Evolutionary conservation across 2,113 vertebrate genomes (phyloP).

Genomic region (Sardina pilchardus): DNA sequence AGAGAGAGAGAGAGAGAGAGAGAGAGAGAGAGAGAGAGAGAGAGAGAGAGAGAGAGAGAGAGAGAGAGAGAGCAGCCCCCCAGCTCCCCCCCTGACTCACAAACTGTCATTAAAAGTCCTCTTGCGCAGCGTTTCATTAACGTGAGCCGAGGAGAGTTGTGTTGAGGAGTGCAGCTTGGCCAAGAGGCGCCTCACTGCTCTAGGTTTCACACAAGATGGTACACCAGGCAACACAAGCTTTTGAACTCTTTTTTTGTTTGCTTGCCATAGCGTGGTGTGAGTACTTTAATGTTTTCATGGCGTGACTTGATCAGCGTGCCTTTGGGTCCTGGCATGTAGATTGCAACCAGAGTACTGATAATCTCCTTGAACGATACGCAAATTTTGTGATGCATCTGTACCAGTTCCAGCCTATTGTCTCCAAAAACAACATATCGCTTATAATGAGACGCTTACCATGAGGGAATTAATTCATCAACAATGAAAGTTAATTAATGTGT

Average conservation of each 20-base stretch:
- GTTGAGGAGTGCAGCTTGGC: background rate
- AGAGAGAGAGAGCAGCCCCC: background rate
- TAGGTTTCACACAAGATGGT: background rate
- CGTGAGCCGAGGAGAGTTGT: background rate
- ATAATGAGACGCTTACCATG: background rate
- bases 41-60: too few species aligned
- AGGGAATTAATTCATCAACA: background rate
- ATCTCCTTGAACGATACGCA: conserved; percentile 21
- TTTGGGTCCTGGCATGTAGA: background rate
- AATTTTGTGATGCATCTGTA: conserved; percentile 35
- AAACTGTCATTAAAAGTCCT: conserved; percentile 10
- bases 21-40: too few species aligned
- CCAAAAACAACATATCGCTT: conserved; percentile 51
- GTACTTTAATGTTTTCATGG: conserved; percentile 24
- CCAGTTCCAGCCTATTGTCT: conserved; percentile 33
- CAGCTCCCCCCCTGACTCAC: background rate
- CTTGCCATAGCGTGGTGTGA: conserved; percentile 19
- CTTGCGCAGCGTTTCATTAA: background rate
- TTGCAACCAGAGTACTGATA: conserved; percentile 30
- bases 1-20: too few species aligned
- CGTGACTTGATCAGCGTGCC: conserved; percentile 23
- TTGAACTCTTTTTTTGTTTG: conserved; percentile 30
- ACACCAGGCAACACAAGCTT: background rate
- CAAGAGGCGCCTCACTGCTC: background rate
- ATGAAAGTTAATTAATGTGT: conserved; percentile 6